Evolutionary conservation across 2,113 vertebrate genomes (phyloP).

Genomic region (Aptenodytes forsteri): DNA sequence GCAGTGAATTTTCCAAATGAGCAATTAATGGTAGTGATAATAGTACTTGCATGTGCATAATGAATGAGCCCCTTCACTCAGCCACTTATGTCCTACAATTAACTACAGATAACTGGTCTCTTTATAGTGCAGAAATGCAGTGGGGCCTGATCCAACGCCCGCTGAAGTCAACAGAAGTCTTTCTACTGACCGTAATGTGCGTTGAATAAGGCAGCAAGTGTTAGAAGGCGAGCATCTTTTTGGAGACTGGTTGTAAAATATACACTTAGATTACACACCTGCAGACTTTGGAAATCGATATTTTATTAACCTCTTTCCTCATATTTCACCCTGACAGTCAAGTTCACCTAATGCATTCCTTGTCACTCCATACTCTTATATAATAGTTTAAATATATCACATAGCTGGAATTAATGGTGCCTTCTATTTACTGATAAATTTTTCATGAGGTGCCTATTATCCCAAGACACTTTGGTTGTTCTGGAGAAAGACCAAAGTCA

Average conservation of each 20-base stretch:
- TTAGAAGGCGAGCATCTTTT: background rate
- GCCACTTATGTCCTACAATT: background rate
- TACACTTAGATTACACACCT: background rate
- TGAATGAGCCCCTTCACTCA: background rate
- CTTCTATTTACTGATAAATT: background rate
- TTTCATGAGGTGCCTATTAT: background rate
- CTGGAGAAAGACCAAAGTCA: background rate
- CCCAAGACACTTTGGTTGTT: background rate
- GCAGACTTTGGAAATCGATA: background rate
- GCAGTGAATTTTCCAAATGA: background rate
- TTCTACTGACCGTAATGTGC: background rate
- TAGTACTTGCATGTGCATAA: background rate
- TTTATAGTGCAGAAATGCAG: background rate
- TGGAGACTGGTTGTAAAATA: background rate
- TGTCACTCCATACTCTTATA: background rate
- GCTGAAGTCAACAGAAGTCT: background rate
- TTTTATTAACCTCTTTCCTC: background rate
- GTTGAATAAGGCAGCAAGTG: background rate
- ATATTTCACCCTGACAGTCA: background rate
- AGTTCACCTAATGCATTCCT: background rate
- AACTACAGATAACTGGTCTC: background rate
- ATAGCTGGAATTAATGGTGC: background rate
- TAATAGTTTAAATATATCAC: background rate
- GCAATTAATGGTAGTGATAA: background rate
- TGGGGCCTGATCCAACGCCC: background rate